Evolutionary conservation across 2,113 vertebrate species (phyloP).

Genomic region (Cariama cristata): DNA sequence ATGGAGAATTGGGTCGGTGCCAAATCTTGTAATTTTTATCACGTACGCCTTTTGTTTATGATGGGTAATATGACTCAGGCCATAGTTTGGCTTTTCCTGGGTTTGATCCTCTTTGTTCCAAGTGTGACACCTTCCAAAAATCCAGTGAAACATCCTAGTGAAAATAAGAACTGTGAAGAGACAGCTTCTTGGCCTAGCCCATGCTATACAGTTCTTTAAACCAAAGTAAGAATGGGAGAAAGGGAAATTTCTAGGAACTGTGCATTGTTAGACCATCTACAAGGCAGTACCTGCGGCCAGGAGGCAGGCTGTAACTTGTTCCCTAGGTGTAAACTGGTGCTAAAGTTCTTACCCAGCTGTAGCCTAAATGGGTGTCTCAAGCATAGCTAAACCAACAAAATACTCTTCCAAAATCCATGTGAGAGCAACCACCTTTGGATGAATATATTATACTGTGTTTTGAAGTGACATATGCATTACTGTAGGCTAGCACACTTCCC

Average conservation of each 20-base stretch:
- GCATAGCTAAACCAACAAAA: background rate
- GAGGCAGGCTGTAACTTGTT: background rate
- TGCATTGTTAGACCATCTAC: background rate
- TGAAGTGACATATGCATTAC: background rate
- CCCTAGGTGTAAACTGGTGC: background rate
- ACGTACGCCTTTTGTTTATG: rapidly evolving
- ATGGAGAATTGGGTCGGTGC: background rate
- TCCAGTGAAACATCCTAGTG: background rate
- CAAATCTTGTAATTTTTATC: background rate
- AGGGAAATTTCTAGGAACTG: background rate
- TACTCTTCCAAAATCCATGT: background rate
- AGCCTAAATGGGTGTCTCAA: background rate
- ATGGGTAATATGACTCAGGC: background rate
- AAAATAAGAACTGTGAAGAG: background rate
- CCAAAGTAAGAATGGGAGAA: background rate
- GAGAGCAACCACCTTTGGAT: background rate
- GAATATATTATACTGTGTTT: background rate
- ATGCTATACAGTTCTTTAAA: background rate
- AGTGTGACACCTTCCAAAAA: background rate
- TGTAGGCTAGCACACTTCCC: background rate
- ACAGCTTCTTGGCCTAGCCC: background rate
- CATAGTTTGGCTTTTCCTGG: background rate
- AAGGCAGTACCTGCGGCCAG: background rate
- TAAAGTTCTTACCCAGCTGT: background rate
- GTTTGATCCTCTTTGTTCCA: background rate